Base-by-base conservation (phyloP, 2,888 invertebrate genomes). In the Seira ritae region DNA sequence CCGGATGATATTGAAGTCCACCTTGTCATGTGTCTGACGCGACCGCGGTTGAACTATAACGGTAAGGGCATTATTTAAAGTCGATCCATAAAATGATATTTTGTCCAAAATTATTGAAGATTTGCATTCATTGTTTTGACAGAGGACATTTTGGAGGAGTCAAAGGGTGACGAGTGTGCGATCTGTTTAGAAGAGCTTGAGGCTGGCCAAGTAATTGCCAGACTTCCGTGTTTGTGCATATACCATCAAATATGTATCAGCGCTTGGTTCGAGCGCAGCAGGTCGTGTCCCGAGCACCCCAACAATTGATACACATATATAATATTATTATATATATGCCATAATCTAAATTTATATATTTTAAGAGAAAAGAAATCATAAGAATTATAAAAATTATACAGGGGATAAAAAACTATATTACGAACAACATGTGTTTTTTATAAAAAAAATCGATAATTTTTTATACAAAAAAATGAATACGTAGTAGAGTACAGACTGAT, bases 231-330 rank as follows among this genome's bases (percentile, higher is more conserved):
- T 93, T 95, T 99, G 90, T 99, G 99, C 94, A 97, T 99, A 93
- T 99, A 99, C 92, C 99, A 99, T 92, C 99, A 98, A 94, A 95
- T 98, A 92, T 99, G 99, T 93, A 98, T 99, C 93, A 98, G 99
- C 93, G 95, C 96, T 92, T 99, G 99, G 99, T 99, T 99, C 93
- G 97, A 98, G 92, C 96, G 98, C 91, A 99, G 98, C 93, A 95
- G 98, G 92, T 97, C 97, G 90, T 99, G 99, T 93, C 99, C 99
- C 76, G 98, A 98, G 92, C 99, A 99, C 93, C 98, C 99, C 89
- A 96, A 96, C 90, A 98, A 98, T 93, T 97, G 90, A 90, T 84
- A 84, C 15, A n/a, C 1, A 3, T 19, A 31, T 12, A 31, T 23
- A n/a, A n/a, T 10, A 42, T 68, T 75, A 75, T 69, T 20, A 74